A percentile compares a stretch with the other conserved stretches of the same genome.
phyloP scores from a whole-genome alignment of 2,113 vertebrate species.

The Phyllopteryx taeniolatus region DNA sequence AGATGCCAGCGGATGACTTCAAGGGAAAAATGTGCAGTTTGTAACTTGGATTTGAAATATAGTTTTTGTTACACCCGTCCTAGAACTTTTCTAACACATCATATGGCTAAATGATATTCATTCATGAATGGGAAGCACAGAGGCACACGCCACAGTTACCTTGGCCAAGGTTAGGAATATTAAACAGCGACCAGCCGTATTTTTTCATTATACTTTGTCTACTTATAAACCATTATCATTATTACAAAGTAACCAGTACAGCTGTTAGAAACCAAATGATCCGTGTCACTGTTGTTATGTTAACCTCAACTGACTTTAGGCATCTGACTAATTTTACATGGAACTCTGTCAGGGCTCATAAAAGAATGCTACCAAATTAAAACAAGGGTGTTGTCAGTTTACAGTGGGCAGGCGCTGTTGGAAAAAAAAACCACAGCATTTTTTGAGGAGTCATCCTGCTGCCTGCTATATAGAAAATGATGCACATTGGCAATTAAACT shows the following conservation, averaged over 20 bases:
- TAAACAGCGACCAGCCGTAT: conserved; percentile 25
- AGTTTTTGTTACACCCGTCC: neutral
- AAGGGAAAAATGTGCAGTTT: neutral
- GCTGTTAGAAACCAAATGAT: conserved; percentile 23
- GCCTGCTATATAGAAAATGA: conserved; percentile 18
- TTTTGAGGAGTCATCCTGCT: neutral
- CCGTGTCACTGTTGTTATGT: conserved; percentile 5
- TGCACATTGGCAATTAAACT: conserved; percentile 27
- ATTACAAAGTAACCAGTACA: conserved; percentile 25
- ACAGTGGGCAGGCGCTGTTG: neutral
- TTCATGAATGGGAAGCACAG: neutral
- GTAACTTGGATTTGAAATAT: neutral
- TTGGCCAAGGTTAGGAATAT: conserved; percentile 36
- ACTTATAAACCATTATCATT: conserved; percentile 35
- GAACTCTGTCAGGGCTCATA: conserved; percentile 3
- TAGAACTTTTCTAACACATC: neutral
- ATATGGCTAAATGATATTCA: neutral
- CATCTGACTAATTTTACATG: conserved; percentile 3
- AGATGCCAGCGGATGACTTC: neutral
- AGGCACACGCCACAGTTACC: conserved; percentile 33
- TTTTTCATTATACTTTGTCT: conserved; percentile 33
- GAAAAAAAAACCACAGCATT: neutral
- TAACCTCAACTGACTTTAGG: conserved; percentile 19
- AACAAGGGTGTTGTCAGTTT: neutral
- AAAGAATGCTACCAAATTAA: conserved; percentile 7